Evolutionary conservation across 1,140 invertebrate species (phyloP), one percentile per base, ranked within the genome.

Genomic region (Lasioglossum albipes): DNA sequence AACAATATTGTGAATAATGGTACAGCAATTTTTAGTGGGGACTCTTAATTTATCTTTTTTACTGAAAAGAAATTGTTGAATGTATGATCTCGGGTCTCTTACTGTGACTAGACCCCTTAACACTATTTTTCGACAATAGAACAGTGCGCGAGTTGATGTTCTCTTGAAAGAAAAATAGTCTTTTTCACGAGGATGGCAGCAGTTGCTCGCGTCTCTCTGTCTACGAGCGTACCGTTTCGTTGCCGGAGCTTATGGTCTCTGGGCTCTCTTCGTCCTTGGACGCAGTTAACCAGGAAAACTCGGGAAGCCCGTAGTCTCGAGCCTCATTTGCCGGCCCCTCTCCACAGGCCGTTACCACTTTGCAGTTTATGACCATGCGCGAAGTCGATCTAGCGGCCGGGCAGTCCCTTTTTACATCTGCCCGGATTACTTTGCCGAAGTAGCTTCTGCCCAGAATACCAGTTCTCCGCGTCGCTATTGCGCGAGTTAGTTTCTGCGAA

Each of bases 361-460:
- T 65, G 70, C 54, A 73, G 36, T 73, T 79, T 54, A 52, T 36
- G 76, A 52, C 42, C 20, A 22, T 68, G 41, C 42, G 31, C 61
- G 61, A n/a, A 65, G 69, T 31, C 76, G 59, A 79, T 79, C 76
- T 36, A 71, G 67, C 41, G 13, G 13, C 27, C 27, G 27, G 36
- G 41, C 45, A 72, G 59, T 54, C 13, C 52, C 69, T 65, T 79
- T 79, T 79, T 79, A 73, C 76, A 79, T 79, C 69, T 62, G 69
- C 16, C 61, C 27, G 59, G 62, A 79, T 79, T 65, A 52, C 59
- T 31, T 31, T 22, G 31, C 59, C 18, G 27, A 64, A 71, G 45
- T 69, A 42, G 62, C 69, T 66, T 73, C 59, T 27, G 13, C 68
- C 20, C 10, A 59, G 52, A 49, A 64, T 36, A 36, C 45, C 18